These are phyloP conservation scores for Tetragonula carbonaria DNA, from an alignment of 2,888 invertebrate species.

Conservation along the genomic window DNA sequence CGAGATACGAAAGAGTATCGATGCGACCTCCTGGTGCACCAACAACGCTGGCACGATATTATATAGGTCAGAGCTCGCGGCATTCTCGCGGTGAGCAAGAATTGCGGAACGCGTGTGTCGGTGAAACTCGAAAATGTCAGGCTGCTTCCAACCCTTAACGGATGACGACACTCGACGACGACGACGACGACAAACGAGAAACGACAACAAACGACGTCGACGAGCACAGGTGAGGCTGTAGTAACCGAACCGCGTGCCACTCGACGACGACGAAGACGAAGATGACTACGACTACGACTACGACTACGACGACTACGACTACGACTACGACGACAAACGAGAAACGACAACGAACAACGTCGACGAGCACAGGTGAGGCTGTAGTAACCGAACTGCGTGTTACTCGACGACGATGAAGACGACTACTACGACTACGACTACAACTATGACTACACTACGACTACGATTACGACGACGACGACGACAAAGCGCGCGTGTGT, in stretches of 20 bases:
- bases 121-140: constrained; percentile 31
- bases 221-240: background rate
- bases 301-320: too few species aligned
- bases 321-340: constrained; percentile 24
- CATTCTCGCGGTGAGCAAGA: constrained; percentile 19
- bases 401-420: constrained; percentile 35
- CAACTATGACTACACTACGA: background rate
- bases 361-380: background rate
- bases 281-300: too few species aligned
- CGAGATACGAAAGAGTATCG: background rate
- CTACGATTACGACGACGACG: constrained; percentile 23
- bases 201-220: constrained; percentile 16
- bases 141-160: constrained; percentile 1
- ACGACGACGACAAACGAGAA: constrained; percentile 24
- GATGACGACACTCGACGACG: constrained; percentile 42
- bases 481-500: constrained; percentile 10
- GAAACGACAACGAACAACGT: too few species aligned
- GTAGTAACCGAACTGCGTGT: constrained; percentile 10
- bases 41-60: background rate
- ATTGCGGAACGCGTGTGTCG: background rate
- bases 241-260: constrained; percentile 27
- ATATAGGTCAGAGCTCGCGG: constrained; percentile 17
- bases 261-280: constrained; percentile 13
- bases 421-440: constrained; percentile 11
- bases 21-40: constrained; percentile 1